phyloP scores from a whole-genome alignment of 2,888 invertebrate genomes.

The Rhabditoides inermis region DNA sequence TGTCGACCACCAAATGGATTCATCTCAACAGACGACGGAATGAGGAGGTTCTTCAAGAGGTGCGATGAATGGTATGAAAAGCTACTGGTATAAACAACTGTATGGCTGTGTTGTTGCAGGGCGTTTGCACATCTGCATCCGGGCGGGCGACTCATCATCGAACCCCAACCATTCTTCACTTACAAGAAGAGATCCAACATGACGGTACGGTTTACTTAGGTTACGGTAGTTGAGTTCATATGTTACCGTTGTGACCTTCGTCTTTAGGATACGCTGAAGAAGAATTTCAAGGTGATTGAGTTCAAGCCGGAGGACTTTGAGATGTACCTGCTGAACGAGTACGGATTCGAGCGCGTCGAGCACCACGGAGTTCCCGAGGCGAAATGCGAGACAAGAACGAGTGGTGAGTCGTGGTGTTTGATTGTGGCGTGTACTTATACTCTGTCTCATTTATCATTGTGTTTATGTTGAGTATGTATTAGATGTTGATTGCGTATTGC shows the following conservation, averaged over 20 bases:
- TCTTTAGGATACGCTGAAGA: conserved; percentile 31
- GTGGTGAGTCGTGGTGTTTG: too few species aligned
- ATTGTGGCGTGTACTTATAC: too few species aligned
- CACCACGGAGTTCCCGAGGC: conserved; percentile 33
- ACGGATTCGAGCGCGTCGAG: conserved; percentile 41
- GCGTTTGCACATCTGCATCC: conserved; percentile 67
- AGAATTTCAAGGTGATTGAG: conserved; percentile 71
- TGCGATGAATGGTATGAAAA: too few species aligned
- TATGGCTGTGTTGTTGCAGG: too few species aligned
- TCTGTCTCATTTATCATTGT: too few species aligned
- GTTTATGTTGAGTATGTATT: too few species aligned
- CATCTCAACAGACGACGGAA: conserved; percentile 84
- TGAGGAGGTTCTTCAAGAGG: conserved; percentile 81
- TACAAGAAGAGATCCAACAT: conserved; percentile 61
- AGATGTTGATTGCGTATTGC: too few species aligned
- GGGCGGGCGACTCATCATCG: conserved; percentile 83
- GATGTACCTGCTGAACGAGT: conserved; percentile 68
- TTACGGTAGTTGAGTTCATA: background rate
- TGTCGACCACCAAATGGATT: conserved; percentile 95
- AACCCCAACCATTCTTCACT: conserved; percentile 88
- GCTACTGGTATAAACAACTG: too few species aligned
- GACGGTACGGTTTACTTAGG: conserved; percentile 21
- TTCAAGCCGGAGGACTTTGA: conserved; percentile 84
- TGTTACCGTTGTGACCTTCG: background rate
- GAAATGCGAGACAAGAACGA: too few species aligned